Evolutionary conservation across 2,888 invertebrate genomes (phyloP), one percentile per base, ranked within the genome.

Genomic region (Anaspis maculata): DNA sequence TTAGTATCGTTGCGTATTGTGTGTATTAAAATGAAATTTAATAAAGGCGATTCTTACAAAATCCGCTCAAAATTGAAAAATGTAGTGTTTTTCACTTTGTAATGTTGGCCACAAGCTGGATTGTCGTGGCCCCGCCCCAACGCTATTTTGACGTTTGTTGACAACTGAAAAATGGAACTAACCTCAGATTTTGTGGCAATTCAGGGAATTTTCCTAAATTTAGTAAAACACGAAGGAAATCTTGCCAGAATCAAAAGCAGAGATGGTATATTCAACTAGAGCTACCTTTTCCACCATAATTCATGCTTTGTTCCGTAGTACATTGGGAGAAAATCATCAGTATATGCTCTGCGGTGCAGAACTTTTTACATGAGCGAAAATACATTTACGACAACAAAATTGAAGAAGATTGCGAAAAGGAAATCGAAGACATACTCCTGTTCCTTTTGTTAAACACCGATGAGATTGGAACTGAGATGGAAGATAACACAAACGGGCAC

Each of bases 371-470:
- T 24, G 29, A 31, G 3, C 48, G 46, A 39, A 44, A 46, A 2
- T 52, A 54, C 25, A 37, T 52, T n/a, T 42, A 39, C 29, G 30
- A 52, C 28, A 30, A 39, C 3, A 33, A 41, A 29, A 32, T 43
- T 5, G 48, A 47, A 14, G 25, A 28, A 14, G 28, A 36, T 13
- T 47, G 30, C 28, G 28, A 42, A 10, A 39, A 49, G 15, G 40
- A 56, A 33, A 25, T 62, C 7, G 47, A 54, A 34, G 46, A 55
- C 25, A 42, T 57, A 14, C 38, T 51, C 1, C 39, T 53, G 3
- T 57, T 62, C 29, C 37, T 64, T 5, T 51, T 59, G 4, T 31
- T 64, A 23, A 65, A 65, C 39, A 56, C 60, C 4, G n/a, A n/a
- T n/a, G 48, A 53, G n/a, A 11, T 30, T 9, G 46, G 51, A 25